Evolutionary conservation across 2,113 vertebrate species (phyloP).

Genomic region (Noctilio leporinus): DNA sequence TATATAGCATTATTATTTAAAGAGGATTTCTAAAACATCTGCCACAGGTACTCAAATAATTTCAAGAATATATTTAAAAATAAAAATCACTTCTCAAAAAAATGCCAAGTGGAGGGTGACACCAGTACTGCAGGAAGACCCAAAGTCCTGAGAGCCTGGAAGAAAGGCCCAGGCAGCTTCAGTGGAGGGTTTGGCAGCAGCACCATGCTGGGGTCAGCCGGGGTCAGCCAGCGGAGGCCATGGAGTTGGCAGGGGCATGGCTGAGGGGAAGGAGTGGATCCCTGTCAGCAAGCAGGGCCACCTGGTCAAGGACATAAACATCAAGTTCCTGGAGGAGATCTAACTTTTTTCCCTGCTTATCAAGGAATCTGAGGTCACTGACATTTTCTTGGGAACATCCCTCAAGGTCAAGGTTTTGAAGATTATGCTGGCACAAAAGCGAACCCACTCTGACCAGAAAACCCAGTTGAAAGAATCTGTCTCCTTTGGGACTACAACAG

Average conservation of each 20-base stretch:
- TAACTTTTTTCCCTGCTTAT: not conserved
- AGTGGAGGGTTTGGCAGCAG: not conserved
- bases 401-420: not conserved
- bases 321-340: not conserved
- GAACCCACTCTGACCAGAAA: not conserved
- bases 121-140: not conserved
- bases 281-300: not conserved
- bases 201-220: accelerated
- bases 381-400: not conserved
- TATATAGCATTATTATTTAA: not conserved
- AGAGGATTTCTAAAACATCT: not conserved
- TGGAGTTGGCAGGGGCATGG: not conserved
- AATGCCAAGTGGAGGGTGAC: not conserved
- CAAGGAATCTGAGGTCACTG: not conserved
- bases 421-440: not conserved
- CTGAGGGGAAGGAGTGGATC: not conserved
- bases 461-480: not conserved
- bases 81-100: not conserved
- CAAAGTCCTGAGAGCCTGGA: not conserved
- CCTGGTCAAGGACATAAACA: not conserved
- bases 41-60: not conserved
- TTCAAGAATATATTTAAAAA: not conserved
- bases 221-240: accelerated
- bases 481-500: not conserved
- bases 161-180: not conserved